Conservation (phyloP, 2,113 vertebrate species). For the Brachyhypopomus gauderio region DNA sequence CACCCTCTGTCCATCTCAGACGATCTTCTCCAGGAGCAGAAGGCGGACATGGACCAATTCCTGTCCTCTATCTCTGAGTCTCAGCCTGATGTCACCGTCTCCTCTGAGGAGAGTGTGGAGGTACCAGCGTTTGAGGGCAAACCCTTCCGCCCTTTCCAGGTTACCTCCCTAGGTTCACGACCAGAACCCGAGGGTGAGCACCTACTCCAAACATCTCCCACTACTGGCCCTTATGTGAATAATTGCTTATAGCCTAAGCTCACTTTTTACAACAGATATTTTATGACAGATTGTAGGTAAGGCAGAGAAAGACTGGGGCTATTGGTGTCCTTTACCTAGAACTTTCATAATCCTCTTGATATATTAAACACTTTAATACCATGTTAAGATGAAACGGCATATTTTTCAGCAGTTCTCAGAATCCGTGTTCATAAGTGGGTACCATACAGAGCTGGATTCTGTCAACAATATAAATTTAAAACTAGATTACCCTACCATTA, state of each 20-base stretch:
- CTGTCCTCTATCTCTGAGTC: constrained; percentile 91
- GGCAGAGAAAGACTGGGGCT: no score
- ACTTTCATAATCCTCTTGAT: no score
- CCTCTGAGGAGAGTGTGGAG: constrained; percentile 90
- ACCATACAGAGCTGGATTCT: not conserved
- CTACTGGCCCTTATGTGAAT: not conserved
- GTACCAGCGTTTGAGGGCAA: constrained; percentile 77
- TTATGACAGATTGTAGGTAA: no score
- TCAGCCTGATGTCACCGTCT: constrained; percentile 86
- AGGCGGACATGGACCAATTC: constrained; percentile 94
- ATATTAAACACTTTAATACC: no score
- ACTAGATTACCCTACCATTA: no score
- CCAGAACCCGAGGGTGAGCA: constrained; percentile 86
- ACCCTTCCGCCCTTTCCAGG: constrained; percentile 88
- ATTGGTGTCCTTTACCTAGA: no score
- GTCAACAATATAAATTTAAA: not conserved
- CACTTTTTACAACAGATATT: not conserved
- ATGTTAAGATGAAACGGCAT: no score
- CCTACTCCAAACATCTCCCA: not conserved
- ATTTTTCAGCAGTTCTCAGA: no score
- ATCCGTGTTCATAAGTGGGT: not conserved
- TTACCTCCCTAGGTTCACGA: constrained; percentile 85
- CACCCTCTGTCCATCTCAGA: constrained; percentile 69
- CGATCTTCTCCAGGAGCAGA: constrained; percentile 92
- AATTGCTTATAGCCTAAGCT: not conserved